Evolutionary conservation across 1,140 invertebrate species (phyloP), one percentile per base, ranked within the genome.

Genomic region (Linepithema humile): DNA sequence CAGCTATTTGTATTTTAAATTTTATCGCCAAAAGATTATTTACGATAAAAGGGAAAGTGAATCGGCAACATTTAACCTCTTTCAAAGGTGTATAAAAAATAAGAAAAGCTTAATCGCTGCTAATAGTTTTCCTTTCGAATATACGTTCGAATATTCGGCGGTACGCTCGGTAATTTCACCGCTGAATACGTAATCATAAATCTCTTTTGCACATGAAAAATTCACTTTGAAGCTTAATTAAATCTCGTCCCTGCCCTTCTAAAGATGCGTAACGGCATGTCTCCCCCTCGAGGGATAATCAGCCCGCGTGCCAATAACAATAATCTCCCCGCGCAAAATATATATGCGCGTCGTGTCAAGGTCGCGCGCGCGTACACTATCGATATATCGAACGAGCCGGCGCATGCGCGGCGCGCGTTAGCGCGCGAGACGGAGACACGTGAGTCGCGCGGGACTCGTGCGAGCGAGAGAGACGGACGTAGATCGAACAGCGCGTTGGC

Each of bases 271-370:
- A 77, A 78, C 62, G 32, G 32, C 17, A 15, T n/a, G 6, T 20
- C 40, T 20, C 15, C 3, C 48, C 23, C 20, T n/a, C 5, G 26
- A 55, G n/a, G 48, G 23, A 4, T 35, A 38, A 82, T 60, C 29
- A 43, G 23, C 40, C 53, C 15, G 60, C 45, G 17, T 20, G 60
- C 15, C 26, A 77, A 65, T 74, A 60, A 74, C 29, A 40, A 10
- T 64, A 64, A 64, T 10, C 65, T n/a, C 40, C 15, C 4, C 59
- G 40, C 6, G 43, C 43, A n/a, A n/a, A n/a, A n/a, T n/a, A n/a
- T n/a, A 57, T 48, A 10, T n/a, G 65, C 38, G 62, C 80, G 48
- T 32, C 32, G 43, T 59, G 86, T 78, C 86, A 88, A 88, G 86
- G 85, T 80, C 86, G 50, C 64, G 62, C 69, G 62, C 45, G 57